Percentiles rank a stretch among this genome's conserved stretches.
These are phyloP conservation scores for Arvicanthis niloticus DNA, from an alignment of 2,113 vertebrate genomes.

Conservation along the genomic window DNA sequence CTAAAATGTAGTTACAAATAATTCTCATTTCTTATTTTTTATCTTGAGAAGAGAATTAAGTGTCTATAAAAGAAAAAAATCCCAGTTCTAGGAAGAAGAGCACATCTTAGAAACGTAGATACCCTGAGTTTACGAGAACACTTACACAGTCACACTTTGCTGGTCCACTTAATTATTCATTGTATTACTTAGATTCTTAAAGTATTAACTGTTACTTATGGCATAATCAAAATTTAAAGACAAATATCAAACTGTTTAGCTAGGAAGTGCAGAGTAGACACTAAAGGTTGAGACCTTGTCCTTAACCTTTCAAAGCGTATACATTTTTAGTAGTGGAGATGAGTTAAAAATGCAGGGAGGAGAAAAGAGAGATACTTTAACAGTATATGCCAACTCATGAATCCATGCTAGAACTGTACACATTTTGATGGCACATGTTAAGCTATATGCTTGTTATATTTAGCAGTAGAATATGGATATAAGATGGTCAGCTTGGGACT, in stretches of 20 bases:
- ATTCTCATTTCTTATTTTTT: not conserved
- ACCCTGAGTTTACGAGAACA: not conserved
- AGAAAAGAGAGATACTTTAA: constrained; percentile 17
- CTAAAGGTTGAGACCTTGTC: not conserved
- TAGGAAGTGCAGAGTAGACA: not conserved
- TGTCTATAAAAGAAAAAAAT: not conserved
- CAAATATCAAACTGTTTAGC: not conserved
- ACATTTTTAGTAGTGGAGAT: constrained; percentile 5
- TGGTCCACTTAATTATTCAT: constrained; percentile 15
- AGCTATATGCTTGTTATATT: not conserved
- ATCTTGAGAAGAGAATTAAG: constrained; percentile 31
- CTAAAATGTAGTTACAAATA: constrained; percentile 41
- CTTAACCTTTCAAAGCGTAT: not conserved
- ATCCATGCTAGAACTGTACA: not conserved
- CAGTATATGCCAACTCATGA: not conserved
- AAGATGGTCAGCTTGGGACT: not conserved
- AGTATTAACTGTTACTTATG: not conserved
- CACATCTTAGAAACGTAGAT: not conserved
- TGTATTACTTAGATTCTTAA: not conserved
- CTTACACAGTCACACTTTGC: not conserved
- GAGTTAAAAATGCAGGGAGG: not conserved
- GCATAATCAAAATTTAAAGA: not conserved
- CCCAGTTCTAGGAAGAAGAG: constrained; percentile 17
- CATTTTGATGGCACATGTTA: not conserved
- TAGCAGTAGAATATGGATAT: not conserved